Conservation (phyloP, 1,140 invertebrate genomes). For the Eumeta japonica region DNA sequence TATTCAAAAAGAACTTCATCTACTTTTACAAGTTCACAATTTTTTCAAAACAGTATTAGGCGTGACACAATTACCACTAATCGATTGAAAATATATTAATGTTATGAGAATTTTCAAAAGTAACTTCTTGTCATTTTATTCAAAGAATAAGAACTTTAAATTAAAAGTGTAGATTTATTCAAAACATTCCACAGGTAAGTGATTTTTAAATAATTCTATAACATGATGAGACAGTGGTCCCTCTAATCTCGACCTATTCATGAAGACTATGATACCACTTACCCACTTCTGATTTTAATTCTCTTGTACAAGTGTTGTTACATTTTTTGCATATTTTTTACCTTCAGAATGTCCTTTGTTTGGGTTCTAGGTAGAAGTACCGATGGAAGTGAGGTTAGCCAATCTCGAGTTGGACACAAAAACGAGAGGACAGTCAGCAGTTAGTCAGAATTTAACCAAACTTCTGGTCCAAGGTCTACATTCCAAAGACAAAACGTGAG, state of each 20-base stretch:
- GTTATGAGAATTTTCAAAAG: too few species aligned
- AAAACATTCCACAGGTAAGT: too few species aligned
- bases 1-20: too few species aligned
- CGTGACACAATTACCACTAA: too few species aligned
- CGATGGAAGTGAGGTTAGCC: conserved; percentile 72
- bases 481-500: conserved; percentile 69
- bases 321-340: background rate
- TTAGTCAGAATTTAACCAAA: conserved; percentile 69
- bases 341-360: too few species aligned
- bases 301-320: background rate
- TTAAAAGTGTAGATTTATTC: too few species aligned
- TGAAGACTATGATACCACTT: conserved; percentile 40
- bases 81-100: too few species aligned
- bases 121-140: too few species aligned
- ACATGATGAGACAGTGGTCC: conserved; percentile 48
- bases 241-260: conserved; percentile 52
- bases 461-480: conserved; percentile 75
- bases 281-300: conserved; percentile 50
- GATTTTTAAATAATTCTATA: too few species aligned
- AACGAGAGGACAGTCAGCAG: conserved; percentile 47
- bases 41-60: too few species aligned
- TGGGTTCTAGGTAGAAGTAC: conserved; percentile 65
- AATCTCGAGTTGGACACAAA: conserved; percentile 64
- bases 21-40: too few species aligned
- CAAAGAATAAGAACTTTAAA: too few species aligned